Percentiles rank a stretch among this genome's conserved stretches.
These are phyloP conservation scores for Eonycteris spelaea DNA, from an alignment of 2,113 vertebrate genomes.

Conservation along the genomic window DNA sequence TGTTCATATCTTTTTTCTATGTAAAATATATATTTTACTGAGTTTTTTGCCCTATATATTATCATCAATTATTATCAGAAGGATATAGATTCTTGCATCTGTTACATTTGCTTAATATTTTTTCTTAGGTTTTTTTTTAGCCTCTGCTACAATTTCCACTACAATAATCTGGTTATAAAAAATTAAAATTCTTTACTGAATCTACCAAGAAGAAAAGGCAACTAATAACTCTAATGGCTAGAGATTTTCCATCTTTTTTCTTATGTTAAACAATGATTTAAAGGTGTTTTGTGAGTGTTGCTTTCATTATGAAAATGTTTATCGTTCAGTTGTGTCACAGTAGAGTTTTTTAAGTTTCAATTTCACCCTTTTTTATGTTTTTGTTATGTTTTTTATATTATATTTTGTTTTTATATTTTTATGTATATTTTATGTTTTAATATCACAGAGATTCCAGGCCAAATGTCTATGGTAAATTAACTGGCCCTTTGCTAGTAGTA, in stretches of 20 bases:
- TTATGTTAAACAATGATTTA: background rate
- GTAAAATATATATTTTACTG: background rate
- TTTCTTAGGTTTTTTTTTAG: background rate
- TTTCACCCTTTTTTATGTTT: background rate
- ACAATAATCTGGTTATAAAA: background rate
- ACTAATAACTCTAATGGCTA: background rate
- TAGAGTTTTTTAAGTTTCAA: background rate
- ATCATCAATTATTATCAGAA: background rate
- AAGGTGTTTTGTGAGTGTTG: background rate
- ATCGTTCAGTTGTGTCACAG: background rate
- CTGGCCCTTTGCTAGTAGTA: background rate
- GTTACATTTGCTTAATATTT: background rate
- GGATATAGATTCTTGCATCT: background rate
- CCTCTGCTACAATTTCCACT: background rate
- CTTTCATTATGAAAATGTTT: background rate
- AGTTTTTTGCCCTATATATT: background rate
- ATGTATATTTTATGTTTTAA: background rate
- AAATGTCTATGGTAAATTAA: constrained; percentile 1
- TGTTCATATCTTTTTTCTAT: background rate
- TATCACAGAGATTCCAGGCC: background rate
- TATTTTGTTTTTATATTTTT: background rate
- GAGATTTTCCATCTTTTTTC: background rate
- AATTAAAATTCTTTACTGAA: background rate
- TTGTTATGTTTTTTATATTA: background rate
- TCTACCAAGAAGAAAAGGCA: background rate